Base-by-base conservation (phyloP, 2,888 invertebrate genomes). In the Luffia ferchaultella region DNA sequence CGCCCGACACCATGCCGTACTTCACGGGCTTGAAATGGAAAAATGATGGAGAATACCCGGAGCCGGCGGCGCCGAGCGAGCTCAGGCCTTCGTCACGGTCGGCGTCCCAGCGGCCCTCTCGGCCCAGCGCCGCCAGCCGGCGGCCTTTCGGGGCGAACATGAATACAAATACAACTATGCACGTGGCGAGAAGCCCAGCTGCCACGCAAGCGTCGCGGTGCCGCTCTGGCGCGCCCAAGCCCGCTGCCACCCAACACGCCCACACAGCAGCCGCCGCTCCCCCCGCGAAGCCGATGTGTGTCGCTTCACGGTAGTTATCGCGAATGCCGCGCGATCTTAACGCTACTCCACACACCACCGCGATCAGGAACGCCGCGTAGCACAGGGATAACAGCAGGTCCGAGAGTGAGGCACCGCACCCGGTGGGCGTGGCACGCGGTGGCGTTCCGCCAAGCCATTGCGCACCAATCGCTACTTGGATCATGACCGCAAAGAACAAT, bases 101-200 rank as follows among this genome's bases (percentile, higher is more conserved):
- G 63, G 92, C 92, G 57, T 91, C 88, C 73, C 91, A 92, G 56
- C 92, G 88, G 15, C 93, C 94, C 65, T 96, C 95, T 62, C 95
- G 92, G 46, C 96, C 96, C 85, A 96, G 89, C 46, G 96, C 96
- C 1, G 96, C 96, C 62, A 97, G 79, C 64, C 97, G 95, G 42
- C 96, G 86, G 20, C 96, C 96, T 80, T 93, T 96, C 30, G 96
- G 92, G 79, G 96, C 91, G 75, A 97, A 97, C 96, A 97, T 96
- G 52, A 96, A 90, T 60, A 95, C 88, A 76, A 97, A 95, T 49
- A 96, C 91, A 45, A 95, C 89, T 12, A 91, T 88, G 56, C 95
- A 92, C 16, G 93, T 95, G 50, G 92, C 89, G 46, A 96, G 89
- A 58, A 97, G 85, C 0, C 97, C 97, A 62, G 94, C 95, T 18